Base-by-base conservation (phyloP, 2,888 invertebrate genomes). In the Parelbella ahira region DNA sequence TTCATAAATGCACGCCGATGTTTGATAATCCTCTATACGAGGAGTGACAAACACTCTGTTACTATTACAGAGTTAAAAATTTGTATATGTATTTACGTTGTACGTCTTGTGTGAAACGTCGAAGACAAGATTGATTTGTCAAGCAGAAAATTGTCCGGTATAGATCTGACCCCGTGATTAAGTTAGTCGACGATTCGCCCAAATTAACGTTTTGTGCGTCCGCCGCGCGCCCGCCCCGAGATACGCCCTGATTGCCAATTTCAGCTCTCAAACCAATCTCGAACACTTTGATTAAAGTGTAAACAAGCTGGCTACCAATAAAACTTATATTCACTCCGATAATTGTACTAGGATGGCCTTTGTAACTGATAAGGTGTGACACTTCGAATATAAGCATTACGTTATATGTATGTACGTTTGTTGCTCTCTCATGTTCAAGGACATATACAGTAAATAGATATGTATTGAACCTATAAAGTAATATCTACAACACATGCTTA, bases 141-240 rank as follows among this genome's bases (percentile, higher is more conserved):
- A 66, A 68, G 68, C 76, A 80, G 65, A 69, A 79, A 79, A 79
- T 81, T 73, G 69, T 13, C 7, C 13, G 8, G 21, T 13, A 37
- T 29, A 34, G 13, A 29, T 21, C 29, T 37, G 37, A 37, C 20
- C 37, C 7, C 28, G 21, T 15, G 21, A 37, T 29, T 29, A 21
- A 20, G 37, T 37, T 27, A 19, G 20, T 4, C 27, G 28, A 8
- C 8, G 28, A 21, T 27, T 6, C 25, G 9, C 11, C 27, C 27
- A 37, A 37, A 37, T 37, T 37, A 37, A 27, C 19, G 36, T 20
- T 20, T 32, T 27, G 19, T 19, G 36, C 34, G 23, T 15, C n/a
- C n/a, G n/a, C n/a, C n/a, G n/a, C n/a, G n/a, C n/a, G n/a, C 25
- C 27, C 27, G 37, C 37, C 37, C 13, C 1, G 20, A 12, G 27